A percentile compares a stretch with the other conserved stretches of the same genome.
Evolutionary conservation across 2,113 vertebrate genomes (phyloP).

Genomic region (Brienomyrus longianalis): DNA sequence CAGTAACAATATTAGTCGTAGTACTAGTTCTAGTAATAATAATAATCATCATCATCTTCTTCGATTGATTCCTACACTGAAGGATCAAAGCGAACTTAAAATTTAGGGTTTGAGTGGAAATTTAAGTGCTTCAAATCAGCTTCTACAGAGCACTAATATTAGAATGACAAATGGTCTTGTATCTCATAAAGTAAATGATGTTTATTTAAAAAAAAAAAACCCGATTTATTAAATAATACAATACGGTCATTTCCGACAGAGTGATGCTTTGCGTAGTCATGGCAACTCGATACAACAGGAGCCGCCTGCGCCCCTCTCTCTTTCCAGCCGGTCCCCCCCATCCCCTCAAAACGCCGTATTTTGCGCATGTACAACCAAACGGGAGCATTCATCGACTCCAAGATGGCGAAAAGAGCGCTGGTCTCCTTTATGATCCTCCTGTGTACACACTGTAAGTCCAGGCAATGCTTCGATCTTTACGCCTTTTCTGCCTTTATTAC

Average conservation of each 20-base stretch:
- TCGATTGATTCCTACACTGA: background rate
- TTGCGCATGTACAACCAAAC: conserved; percentile 61
- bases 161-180: background rate
- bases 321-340: conserved; percentile 22
- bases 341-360: conserved; percentile 52
- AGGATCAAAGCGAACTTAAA: background rate
- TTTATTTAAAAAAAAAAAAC: background rate
- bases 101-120: conserved; percentile 23
- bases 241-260: conserved; percentile 31
- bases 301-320: conserved; percentile 34
- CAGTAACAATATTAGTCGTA: background rate
- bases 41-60: background rate
- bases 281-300: conserved; percentile 50
- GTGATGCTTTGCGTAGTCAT: conserved; percentile 59
- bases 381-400: conserved; percentile 59
- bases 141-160: background rate
- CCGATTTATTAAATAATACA: background rate
- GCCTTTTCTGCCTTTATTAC: background rate
- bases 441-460: conserved; percentile 62
- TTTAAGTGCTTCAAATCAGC: conserved; percentile 26
- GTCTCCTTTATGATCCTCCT: conserved; percentile 58
- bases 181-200: background rate
- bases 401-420: conserved; percentile 69
- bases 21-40: background rate
- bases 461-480: background rate